These are phyloP conservation scores for Drosophila ogumai DNA, from an alignment of 1,140 invertebrate genomes.

Conservation along the genomic window DNA sequence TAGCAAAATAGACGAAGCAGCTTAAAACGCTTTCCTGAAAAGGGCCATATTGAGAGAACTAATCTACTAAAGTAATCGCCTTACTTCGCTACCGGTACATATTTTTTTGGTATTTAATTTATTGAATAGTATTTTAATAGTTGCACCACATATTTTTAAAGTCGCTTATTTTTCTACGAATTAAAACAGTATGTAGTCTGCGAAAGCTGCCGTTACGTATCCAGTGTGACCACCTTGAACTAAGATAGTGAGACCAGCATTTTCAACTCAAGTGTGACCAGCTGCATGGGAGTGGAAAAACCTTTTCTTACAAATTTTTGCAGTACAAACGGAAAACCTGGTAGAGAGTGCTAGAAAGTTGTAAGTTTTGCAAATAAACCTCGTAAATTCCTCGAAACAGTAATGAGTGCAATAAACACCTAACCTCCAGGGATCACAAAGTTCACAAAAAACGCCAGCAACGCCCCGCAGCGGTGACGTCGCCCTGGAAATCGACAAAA, in stretches of 20 bases:
- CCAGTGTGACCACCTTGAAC: not conserved
- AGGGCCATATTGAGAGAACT: too few species aligned
- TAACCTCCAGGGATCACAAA: not conserved
- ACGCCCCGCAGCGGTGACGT: constrained; percentile 35
- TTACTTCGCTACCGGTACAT: too few species aligned
- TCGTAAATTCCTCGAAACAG: constrained; percentile 8
- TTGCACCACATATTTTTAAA: too few species aligned
- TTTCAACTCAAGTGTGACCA: not conserved
- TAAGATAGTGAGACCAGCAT: too few species aligned
- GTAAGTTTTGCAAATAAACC: constrained; percentile 42
- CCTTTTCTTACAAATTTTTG: not conserved
- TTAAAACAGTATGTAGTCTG: too few species aligned
- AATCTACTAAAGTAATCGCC: too few species aligned
- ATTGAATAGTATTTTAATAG: too few species aligned
- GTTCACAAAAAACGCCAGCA: constrained; percentile 16
- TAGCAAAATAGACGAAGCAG: too few species aligned
- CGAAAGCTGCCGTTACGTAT: too few species aligned
- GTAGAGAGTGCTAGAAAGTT: constrained; percentile 31
- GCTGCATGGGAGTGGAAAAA: not conserved
- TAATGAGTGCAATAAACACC: not conserved
- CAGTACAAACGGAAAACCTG: constrained; percentile 6
- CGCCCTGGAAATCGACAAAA: constrained; percentile 57
- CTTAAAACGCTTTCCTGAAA: too few species aligned
- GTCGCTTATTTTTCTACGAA: too few species aligned
- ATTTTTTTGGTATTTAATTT: too few species aligned